These are phyloP conservation scores for Arenaria interpres DNA, from an alignment of 2,113 vertebrate genomes.

Conservation along the genomic window DNA sequence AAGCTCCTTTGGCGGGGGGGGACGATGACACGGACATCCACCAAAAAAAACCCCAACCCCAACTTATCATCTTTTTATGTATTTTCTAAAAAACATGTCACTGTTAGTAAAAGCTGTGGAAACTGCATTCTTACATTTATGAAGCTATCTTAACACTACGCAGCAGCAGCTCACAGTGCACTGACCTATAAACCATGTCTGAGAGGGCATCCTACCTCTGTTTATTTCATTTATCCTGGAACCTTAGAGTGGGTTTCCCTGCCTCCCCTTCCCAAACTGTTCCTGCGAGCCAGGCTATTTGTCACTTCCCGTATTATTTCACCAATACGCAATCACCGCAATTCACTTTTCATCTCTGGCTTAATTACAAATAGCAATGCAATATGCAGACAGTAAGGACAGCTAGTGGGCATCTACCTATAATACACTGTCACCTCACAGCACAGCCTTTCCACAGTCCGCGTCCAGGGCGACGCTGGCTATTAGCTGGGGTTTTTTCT, in stretches of 20 bases:
- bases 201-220: constrained; percentile 18
- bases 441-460: constrained; percentile 14
- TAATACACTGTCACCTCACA: constrained; percentile 61
- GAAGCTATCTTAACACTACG: background rate
- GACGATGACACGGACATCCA: background rate
- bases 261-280: background rate
- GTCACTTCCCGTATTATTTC: background rate
- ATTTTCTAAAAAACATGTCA: background rate
- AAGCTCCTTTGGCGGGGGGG: constrained; percentile 47
- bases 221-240: constrained; percentile 37
- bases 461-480: constrained; percentile 5
- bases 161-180: background rate
- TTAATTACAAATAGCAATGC: constrained; percentile 69
- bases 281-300: background rate
- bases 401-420: constrained; percentile 75
- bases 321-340: background rate
- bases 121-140: background rate
- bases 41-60: background rate
- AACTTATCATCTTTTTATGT: background rate
- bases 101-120: background rate
- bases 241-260: background rate
- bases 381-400: constrained; percentile 71
- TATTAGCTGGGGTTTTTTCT: background rate
- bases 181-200: background rate
- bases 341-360: constrained; percentile 57